Conservation (phyloP, 2,888 invertebrate species). For the Cerastis rubricosa region DNA sequence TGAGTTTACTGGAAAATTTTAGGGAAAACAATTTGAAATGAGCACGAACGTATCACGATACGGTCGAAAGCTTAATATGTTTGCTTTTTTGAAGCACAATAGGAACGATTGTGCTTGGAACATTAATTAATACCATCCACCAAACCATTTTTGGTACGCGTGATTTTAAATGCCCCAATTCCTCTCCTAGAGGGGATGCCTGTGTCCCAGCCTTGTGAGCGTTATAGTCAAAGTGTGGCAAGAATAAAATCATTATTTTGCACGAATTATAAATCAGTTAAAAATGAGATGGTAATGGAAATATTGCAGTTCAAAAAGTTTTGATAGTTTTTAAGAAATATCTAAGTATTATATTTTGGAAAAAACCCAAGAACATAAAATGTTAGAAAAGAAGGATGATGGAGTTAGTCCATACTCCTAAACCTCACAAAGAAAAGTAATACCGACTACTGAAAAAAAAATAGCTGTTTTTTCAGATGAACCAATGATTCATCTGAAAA, state of each 20-base stretch:
- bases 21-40: slow-evolving; percentile 2
- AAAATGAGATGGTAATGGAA: background rate
- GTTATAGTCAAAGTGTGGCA: background rate
- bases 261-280: background rate
- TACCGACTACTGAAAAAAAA: background rate
- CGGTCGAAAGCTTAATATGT: background rate
- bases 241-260: background rate
- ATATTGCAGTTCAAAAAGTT: background rate
- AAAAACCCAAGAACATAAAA: background rate
- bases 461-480: slow-evolving; percentile 8
- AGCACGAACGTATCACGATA: background rate
- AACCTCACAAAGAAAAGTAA: background rate
- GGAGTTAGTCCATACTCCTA: background rate
- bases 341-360: background rate
- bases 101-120: background rate
- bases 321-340: background rate
- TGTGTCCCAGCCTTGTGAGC: background rate
- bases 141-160: background rate
- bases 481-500: too few relatives aligned
- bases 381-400: background rate
- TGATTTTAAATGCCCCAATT: background rate
- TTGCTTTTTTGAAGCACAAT: background rate
- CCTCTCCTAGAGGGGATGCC: background rate
- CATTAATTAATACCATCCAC: background rate
- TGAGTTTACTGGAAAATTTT: background rate